Percentiles rank a stretch among this genome's conserved stretches.
Evolutionary conservation across 2,888 invertebrate genomes (phyloP).

Genomic region (Amaurobius ferox): DNA sequence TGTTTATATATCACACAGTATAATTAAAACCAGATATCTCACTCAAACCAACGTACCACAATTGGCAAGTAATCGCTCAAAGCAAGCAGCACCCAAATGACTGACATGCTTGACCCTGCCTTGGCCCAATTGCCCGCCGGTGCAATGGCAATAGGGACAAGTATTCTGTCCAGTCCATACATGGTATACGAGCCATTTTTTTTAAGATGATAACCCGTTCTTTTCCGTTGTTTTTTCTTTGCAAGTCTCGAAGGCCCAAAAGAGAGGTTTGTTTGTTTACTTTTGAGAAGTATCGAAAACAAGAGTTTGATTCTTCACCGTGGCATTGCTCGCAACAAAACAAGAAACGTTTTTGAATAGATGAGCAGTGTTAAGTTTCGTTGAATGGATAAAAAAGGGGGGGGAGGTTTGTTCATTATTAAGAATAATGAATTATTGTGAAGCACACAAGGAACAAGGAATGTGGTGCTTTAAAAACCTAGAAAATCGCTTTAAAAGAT

Average conservation of each 20-base stretch:
- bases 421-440: slow-evolving; percentile 9
- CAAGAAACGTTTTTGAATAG: not conserved
- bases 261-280: slow-evolving; percentile 51
- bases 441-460: not conserved
- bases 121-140: slow-evolving; percentile 57
- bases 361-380: not conserved
- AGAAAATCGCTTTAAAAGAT: too few relatives aligned
- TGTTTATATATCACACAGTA: too few relatives aligned
- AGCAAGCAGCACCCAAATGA: slow-evolving; percentile 39
- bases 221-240: slow-evolving; percentile 30
- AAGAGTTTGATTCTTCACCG: slow-evolving; percentile 18
- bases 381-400: not conserved
- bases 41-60: not conserved
- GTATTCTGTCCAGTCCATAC: slow-evolving; percentile 40
- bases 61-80: not conserved
- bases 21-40: too few relatives aligned
- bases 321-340: not conserved
- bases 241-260: slow-evolving; percentile 29
- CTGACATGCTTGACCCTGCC: slow-evolving; percentile 46
- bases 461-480: not conserved
- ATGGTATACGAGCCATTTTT: slow-evolving; percentile 42
- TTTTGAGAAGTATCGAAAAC: slow-evolving; percentile 31
- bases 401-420: not conserved
- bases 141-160: slow-evolving; percentile 41
- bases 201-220: not conserved